Evolutionary conservation across 35 echinoderm and acorn worm species (phyloP).

Genomic region (Diadema setosum): DNA sequence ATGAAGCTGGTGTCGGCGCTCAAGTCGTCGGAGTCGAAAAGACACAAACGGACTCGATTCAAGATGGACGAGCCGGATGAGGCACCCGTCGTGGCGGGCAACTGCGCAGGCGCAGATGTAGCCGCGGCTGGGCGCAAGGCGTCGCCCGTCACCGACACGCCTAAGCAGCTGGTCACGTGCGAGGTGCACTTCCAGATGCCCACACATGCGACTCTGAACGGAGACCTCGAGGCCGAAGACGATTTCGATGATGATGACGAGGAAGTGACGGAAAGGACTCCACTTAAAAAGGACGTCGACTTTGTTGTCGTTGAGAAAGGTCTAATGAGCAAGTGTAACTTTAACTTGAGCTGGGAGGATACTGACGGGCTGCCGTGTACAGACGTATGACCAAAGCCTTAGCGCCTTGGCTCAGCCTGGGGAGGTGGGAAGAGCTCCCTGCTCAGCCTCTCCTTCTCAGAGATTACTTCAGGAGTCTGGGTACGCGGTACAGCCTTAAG

Average conservation of each 20-base stretch:
- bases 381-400: slow-evolving; percentile 14
- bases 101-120: background rate
- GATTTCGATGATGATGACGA: slow-evolving; percentile 22
- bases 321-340: background rate
- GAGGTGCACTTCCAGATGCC: slow-evolving; percentile 32
- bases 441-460: background rate
- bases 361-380: slow-evolving; percentile 35
- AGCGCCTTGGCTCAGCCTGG: slow-evolving; percentile 3
- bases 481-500: background rate
- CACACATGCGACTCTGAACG: background rate
- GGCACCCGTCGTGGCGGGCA: background rate
- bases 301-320: slow-evolving; percentile 10
- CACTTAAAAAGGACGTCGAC: slow-evolving; percentile 16
- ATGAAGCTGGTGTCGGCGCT: slow-evolving; percentile 1
- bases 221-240: slow-evolving; percentile 11
- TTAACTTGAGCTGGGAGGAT: slow-evolving; percentile 51
- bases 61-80: slow-evolving; percentile 40
- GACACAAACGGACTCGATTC: slow-evolving; percentile 29
- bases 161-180: slow-evolving; percentile 41
- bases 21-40: background rate
- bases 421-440: no score
- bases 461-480: background rate
- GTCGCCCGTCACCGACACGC: background rate
- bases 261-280: slow-evolving; percentile 36
- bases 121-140: background rate